Base-by-base conservation (phyloP, 1,140 invertebrate species). In the Drosophila sturtevanti region DNA sequence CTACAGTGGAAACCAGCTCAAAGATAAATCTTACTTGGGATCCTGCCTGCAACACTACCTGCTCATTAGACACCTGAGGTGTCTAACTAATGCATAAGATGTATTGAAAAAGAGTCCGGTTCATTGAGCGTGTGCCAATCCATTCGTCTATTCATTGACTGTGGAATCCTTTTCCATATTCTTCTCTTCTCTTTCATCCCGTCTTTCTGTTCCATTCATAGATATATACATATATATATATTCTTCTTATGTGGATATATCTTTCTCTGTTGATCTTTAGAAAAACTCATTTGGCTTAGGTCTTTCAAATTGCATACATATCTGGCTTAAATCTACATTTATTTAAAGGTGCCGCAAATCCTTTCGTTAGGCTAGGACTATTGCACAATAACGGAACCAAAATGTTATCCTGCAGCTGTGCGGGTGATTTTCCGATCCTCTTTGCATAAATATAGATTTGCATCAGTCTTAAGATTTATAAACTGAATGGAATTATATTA, bases 21-120 rank as follows among this genome's bases (percentile, higher is more conserved):
- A 31, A 86, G 80, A 84, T 84, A 85, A 85, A 84, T 55, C 81
- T 21, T 48, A 48, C 41, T 48, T 2, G 2, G 9, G 63, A 76
- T 77, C 72, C 72, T 81, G 72, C 16, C n/a, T 5, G 7, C 41
- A n/a, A 0, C 14, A n/a, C 37, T 68, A 80, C 77, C 75, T 80
- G 80, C 67, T 78, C 78, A 48, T 48, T 48, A 48, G 38, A 37
- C 63, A 74, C 77, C 58, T 61, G 63, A 48, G 63, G 59, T 41
- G 27, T 31, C 27, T 31, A 7, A 7, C 27, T 31, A 31, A 31
- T 31, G 27, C 27, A 31, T 3, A 31, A 31, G 27, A 31, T 6
- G 27, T 6, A 31, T 6, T 31, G 58, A 74, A 62, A 35, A 77
- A 48, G 41, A 48, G 41, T 48, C 16, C 41, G 41, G 41, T 48